Percentiles rank a stretch among this genome's conserved stretches.
phyloP scores from a whole-genome alignment of 2,797 vertebrate genomes.

The Bradypodion ventrale region DNA sequence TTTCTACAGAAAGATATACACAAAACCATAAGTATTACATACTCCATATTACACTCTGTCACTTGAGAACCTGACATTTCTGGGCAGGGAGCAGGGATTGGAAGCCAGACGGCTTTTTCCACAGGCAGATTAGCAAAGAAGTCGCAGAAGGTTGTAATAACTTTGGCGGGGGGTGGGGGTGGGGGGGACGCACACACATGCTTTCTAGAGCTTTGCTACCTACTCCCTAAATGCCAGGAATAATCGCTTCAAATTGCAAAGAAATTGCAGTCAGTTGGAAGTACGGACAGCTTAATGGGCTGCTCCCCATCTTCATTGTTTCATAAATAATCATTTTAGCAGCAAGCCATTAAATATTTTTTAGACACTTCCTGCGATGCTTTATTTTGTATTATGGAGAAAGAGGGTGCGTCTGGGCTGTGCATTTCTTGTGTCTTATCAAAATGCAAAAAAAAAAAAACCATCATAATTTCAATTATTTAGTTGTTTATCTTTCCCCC shows the following conservation, averaged over 20 bases:
- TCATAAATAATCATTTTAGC: slow-evolving; percentile 34
- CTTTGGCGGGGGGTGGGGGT: slow-evolving; percentile 2
- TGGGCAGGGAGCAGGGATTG: no score
- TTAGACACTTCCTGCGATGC: slow-evolving; percentile 42
- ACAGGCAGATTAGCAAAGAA: not conserved
- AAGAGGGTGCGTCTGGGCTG: no score
- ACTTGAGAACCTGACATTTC: slow-evolving; percentile 4
- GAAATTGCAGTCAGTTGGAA: slow-evolving; percentile 11
- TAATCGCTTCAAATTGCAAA: slow-evolving; percentile 6
- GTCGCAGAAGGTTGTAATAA: not conserved
- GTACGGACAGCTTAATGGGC: not conserved
- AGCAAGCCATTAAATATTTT: slow-evolving; percentile 42
- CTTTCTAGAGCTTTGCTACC: slow-evolving; percentile 12
- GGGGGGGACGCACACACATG: no score
- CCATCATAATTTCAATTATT: not conserved
- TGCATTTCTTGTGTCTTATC: not conserved
- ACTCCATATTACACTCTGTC: slow-evolving; percentile 1
- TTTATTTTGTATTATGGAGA: not conserved
- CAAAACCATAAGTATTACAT: no score
- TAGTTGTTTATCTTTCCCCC: not conserved
- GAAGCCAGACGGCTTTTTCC: no score
- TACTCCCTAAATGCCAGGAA: slow-evolving; percentile 1
- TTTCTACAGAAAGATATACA: no score
- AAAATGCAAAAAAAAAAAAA: not conserved
- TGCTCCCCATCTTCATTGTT: not conserved